phyloP scores from a whole-genome alignment of 2,888 invertebrate genomes.

The Drosophila nigricruria region DNA sequence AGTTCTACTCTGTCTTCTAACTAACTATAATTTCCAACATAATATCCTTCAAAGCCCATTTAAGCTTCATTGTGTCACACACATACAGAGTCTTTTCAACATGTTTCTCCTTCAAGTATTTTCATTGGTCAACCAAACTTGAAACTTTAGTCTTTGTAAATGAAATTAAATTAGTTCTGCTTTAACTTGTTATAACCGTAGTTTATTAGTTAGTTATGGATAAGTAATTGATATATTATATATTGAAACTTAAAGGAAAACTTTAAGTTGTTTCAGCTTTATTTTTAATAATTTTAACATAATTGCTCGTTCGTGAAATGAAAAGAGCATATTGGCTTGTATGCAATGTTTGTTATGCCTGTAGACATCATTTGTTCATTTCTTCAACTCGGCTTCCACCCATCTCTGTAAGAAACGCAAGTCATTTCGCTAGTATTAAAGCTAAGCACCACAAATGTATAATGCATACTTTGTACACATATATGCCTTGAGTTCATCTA shows the following conservation, averaged over 20 bases:
- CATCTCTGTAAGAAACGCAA: no score
- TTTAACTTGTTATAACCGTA: not conserved
- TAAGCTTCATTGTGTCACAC: not conserved
- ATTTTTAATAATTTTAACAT: not conserved
- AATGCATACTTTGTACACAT: no score
- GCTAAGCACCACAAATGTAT: no score
- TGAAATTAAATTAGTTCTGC: not conserved
- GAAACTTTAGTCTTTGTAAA: not conserved
- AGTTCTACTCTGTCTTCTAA: not conserved
- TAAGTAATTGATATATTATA: not conserved
- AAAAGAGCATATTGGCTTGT: not conserved
- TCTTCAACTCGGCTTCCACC: no score
- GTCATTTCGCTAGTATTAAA: not conserved
- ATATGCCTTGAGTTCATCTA: not conserved
- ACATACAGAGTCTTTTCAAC: not conserved
- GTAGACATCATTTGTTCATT: no score
- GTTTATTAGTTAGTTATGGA: not conserved
- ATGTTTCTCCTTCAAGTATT: not conserved
- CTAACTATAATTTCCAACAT: not conserved
- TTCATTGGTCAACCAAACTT: slow-evolving; percentile 1
- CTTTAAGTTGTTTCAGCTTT: not conserved
- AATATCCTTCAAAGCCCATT: not conserved
- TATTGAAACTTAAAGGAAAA: not conserved
- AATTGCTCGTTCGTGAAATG: not conserved
- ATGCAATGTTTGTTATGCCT: no score